Evolutionary conservation across 1,140 invertebrate species (phyloP), one percentile per base, ranked within the genome.

Genomic region (Zaprionus lachaisei): DNA sequence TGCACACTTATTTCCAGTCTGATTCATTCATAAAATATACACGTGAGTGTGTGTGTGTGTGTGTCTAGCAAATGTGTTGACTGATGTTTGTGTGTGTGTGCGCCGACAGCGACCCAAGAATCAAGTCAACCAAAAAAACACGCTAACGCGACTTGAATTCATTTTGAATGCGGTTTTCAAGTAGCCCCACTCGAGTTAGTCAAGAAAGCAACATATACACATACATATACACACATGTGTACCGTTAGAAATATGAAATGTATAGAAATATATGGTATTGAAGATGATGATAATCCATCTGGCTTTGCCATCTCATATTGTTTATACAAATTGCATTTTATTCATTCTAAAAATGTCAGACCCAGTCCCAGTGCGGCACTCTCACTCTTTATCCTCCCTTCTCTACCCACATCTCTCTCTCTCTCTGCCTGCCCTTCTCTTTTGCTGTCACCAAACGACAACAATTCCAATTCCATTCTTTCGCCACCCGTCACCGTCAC

Each of bases 11-110:
- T 83, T 87, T 92, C 85, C 91, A 92, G 79, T 87, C 91, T 92
- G 84, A 92, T 92, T 92, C 91, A 90, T 91, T 92, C 90, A 87
- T 71, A 80, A 90, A 80, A 79, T 38, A 63, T 69, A 55, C 34
- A 58, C 31, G 41, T 22, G 17, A 51, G 55, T 47, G 24, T 66
- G 63, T 22, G 28, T 34, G 14, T 28, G 37, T 28, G n/a, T 61
- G 44, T 65, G 20, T 24, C 14, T n/a, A n/a, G 38, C 38, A 41
- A 4, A 41, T 41, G 15, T 41, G 38, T 41, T 41, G 38, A 34
- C 38, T 41, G 14, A 38, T 31, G 5, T 3, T 20, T 20, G 26
- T 51, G 22, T 22, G 11, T 37, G 31, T 38, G 47, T 24, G 47
- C 47, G 67, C 38, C 71, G 57, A 31, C 67, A 69, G 47, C 57